These are phyloP conservation scores for Stomatorhinus ivindoensis DNA, from an alignment of 2,113 vertebrate species.

Conservation along the genomic window DNA sequence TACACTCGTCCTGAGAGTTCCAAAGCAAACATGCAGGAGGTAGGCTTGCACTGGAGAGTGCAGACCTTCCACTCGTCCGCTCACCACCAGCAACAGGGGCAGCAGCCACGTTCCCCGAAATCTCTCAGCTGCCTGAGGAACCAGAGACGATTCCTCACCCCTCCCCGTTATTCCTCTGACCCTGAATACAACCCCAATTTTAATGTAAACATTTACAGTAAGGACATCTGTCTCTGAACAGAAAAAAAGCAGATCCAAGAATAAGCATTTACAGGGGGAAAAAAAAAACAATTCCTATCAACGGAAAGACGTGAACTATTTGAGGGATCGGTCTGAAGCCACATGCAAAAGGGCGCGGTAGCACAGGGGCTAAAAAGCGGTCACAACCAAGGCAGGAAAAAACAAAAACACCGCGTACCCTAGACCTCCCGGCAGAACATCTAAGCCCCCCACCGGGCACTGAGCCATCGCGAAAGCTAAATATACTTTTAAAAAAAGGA, in stretches of 20 bases:
- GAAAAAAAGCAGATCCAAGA: background rate
- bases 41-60: background rate
- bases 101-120: background rate
- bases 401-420: background rate
- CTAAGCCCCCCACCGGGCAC: slow-evolving; percentile 31
- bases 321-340: background rate
- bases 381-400: slow-evolving; percentile 3
- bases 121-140: background rate
- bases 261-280: background rate
- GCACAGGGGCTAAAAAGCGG: background rate
- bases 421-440: slow-evolving; percentile 13
- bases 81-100: background rate
- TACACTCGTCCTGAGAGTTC: background rate
- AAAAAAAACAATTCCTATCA: background rate
- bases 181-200: background rate
- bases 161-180: background rate
- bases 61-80: background rate
- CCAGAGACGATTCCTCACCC: background rate
- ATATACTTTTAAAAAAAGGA: background rate
- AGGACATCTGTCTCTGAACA: background rate
- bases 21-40: background rate
- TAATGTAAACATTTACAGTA: background rate
- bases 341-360: background rate
- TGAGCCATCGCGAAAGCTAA: slow-evolving; percentile 24
- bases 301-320: background rate